Evolutionary conservation across 35 echinoderm and acorn worm species (phyloP).

Genomic region (Diadema setosum): DNA sequence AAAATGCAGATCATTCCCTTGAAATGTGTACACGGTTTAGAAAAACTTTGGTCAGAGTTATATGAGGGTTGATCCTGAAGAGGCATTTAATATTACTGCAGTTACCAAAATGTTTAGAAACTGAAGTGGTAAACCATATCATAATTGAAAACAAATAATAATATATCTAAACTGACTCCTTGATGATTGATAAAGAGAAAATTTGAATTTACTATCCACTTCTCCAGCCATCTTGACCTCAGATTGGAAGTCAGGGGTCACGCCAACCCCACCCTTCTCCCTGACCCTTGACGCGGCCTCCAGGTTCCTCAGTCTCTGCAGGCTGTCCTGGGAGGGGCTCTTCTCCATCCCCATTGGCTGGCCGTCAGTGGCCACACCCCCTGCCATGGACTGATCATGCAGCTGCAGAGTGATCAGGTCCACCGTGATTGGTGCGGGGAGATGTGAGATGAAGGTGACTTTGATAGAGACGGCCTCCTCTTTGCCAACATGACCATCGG

Average conservation of each 20-base stretch:
- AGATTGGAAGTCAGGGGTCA: background rate
- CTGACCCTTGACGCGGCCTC: background rate
- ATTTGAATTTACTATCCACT: background rate
- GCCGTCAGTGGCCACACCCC: background rate
- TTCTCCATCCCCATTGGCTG: constrained; percentile 26
- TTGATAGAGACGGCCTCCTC: constrained; percentile 38
- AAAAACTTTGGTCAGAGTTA: no score
- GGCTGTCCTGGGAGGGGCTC: constrained; percentile 55
- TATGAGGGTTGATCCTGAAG: no score
- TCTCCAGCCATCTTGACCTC: background rate
- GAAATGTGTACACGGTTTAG: no score
- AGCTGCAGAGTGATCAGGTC: constrained; percentile 22
- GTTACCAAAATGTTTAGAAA: no score
- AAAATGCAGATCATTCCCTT: no score
- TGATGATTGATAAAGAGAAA: no score
- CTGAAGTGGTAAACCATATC: no score
- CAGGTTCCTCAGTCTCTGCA: constrained; percentile 12
- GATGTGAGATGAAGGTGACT: constrained; percentile 36
- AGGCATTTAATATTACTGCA: no score
- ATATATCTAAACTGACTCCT: no score
- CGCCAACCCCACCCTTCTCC: background rate
- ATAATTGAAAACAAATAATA: no score
- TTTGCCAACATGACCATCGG: constrained; percentile 23
- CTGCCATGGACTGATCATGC: background rate
- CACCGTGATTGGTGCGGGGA: constrained; percentile 57